Evolutionary conservation across 2,797 vertebrate genomes (phyloP).

Genomic region (Neomorphus geoffroyi): DNA sequence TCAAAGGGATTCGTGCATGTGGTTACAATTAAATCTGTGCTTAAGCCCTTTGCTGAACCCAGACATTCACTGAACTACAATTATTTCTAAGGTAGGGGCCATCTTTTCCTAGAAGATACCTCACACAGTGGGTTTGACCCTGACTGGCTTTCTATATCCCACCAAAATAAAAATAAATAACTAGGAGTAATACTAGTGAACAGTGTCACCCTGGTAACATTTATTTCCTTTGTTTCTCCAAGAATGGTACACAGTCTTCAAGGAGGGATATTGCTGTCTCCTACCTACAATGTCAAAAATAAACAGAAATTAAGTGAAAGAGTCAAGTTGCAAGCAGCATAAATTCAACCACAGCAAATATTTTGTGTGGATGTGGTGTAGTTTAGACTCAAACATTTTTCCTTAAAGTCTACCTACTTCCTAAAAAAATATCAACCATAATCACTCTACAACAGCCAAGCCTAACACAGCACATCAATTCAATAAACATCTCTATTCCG

Average conservation of each 20-base stretch:
- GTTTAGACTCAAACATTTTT: conserved; percentile 29
- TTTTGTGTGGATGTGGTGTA: neutral
- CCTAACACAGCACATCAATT: neutral
- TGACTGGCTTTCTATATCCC: neutral
- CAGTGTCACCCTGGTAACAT: neutral
- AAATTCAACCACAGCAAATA: conserved; percentile 26
- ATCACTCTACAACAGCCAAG: conserved; percentile 9
- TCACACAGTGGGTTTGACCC: conserved; percentile 24
- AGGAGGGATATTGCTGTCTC: neutral
- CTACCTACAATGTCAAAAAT: conserved; percentile 6
- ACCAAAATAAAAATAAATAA: conserved; percentile 49
- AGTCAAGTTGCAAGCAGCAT: neutral
- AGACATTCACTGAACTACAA: neutral
- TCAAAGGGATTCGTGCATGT: conserved; percentile 17
- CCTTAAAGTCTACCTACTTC: conserved; percentile 31
- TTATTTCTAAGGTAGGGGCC: neutral
- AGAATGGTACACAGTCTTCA: neutral
- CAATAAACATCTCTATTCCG: neutral
- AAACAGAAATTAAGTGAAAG: conserved; percentile 21
- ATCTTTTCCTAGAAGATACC: neutral
- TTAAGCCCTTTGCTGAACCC: conserved; percentile 1
- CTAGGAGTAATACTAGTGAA: conserved; percentile 35
- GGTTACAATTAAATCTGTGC: conserved; percentile 43
- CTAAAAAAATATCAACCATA: conserved; percentile 14
- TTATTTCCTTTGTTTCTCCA: neutral